Conservation (phyloP, 2,888 invertebrate genomes). For the Deilephila elpenor region DNA sequence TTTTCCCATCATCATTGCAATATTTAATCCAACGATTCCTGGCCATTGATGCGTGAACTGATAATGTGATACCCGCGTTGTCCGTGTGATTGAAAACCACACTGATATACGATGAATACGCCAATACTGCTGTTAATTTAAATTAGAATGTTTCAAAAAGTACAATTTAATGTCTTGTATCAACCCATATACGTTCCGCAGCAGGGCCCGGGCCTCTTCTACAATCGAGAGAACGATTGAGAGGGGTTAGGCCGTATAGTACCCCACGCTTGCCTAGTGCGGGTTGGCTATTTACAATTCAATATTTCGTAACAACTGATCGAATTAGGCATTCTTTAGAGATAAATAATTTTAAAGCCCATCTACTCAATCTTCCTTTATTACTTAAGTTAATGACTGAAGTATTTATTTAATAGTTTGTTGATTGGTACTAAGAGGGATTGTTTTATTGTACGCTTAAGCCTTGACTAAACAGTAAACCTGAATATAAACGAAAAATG, state of each 20-base stretch:
- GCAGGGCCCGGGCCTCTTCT: too few species aligned
- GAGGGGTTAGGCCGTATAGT: too few species aligned
- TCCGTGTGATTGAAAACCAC: not conserved
- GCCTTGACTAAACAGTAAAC: too few species aligned
- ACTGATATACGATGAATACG: not conserved
- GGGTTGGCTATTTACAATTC: too few species aligned
- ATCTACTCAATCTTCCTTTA: not conserved
- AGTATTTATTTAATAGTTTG: not conserved
- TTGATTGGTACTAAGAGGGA: not conserved
- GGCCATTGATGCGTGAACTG: conserved; percentile 4
- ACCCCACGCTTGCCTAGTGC: too few species aligned
- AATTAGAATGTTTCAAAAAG: not conserved
- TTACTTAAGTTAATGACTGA: not conserved
- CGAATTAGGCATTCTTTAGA: not conserved
- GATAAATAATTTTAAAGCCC: not conserved
- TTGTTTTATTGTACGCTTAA: not conserved
- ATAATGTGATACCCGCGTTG: not conserved
- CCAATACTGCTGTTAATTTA: not conserved
- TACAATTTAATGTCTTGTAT: not conserved
- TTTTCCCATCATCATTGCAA: not conserved
- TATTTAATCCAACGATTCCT: not conserved
- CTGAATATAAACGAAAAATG: too few species aligned
- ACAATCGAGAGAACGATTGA: too few species aligned
- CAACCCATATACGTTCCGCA: too few species aligned
- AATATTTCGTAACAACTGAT: not conserved